Conservation (phyloP, 2,797 vertebrate genomes). For the Sebastes alutus region DNA sequence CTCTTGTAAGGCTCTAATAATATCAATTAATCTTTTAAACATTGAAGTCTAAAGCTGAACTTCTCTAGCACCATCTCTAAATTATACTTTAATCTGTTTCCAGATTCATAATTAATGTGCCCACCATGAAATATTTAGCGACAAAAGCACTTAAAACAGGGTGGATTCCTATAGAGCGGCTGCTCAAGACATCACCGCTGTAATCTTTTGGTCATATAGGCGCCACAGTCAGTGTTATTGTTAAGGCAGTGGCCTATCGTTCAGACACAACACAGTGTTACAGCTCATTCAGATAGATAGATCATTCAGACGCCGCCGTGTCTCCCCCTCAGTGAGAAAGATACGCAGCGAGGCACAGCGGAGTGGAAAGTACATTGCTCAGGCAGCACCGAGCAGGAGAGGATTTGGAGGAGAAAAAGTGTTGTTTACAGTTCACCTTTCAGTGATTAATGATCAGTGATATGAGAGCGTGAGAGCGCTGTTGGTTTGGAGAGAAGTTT, state of each 20-base stretch:
- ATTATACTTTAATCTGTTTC: constrained; percentile 37
- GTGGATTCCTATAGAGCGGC: constrained; percentile 9
- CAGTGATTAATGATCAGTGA: constrained; percentile 23
- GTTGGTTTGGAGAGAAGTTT: constrained; percentile 9
- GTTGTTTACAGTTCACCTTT: constrained; percentile 20
- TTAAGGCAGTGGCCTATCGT: background rate
- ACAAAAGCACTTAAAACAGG: constrained; percentile 43
- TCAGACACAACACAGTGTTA: constrained; percentile 16
- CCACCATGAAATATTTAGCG: constrained; percentile 66
- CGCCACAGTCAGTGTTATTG: background rate
- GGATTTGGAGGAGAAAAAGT: background rate
- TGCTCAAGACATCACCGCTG: background rate
- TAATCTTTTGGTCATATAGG: background rate
- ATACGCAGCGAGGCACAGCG: constrained; percentile 29
- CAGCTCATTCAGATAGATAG: constrained; percentile 19
- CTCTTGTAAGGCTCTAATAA: background rate
- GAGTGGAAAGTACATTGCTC: constrained; percentile 27
- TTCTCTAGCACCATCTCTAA: constrained; percentile 10
- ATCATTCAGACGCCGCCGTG: background rate
- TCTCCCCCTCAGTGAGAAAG: constrained; percentile 13
- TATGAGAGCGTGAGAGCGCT: background rate
- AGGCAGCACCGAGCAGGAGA: constrained; percentile 2
- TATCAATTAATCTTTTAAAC: constrained; percentile 3
- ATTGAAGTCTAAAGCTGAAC: background rate
- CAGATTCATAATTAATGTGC: constrained; percentile 63